Evolutionary conservation across 2,113 vertebrate species (phyloP).

Genomic region (Speoplatyrhinus poulsoni): DNA sequence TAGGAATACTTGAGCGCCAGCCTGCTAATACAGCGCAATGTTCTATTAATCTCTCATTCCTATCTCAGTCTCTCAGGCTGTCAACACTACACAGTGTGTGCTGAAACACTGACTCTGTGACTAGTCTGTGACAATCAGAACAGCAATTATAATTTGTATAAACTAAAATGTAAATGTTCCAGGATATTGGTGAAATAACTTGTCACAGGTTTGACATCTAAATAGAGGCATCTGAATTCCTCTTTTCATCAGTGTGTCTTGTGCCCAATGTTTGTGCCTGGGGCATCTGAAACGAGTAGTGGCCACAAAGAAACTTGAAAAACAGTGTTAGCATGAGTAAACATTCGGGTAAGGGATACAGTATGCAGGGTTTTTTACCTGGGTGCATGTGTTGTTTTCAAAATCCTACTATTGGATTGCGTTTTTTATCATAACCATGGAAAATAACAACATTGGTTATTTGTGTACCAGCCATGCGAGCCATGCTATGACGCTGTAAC

Average conservation of each 20-base stretch:
- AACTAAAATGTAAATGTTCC: constrained; percentile 1
- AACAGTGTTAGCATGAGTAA: constrained; percentile 29
- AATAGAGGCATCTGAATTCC: constrained; percentile 17
- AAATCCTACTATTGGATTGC: too few species aligned
- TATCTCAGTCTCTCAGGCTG: constrained; percentile 36
- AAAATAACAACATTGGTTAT: background rate
- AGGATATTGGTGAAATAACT: constrained; percentile 37
- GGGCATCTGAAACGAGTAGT: constrained; percentile 16
- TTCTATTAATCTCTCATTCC: constrained; percentile 5
- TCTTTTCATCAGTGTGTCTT: background rate
- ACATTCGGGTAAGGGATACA: background rate
- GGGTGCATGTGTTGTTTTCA: too few species aligned
- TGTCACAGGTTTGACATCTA: constrained; percentile 37
- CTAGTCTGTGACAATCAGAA: constrained; percentile 4
- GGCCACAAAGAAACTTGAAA: constrained; percentile 35
- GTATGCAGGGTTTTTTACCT: background rate
- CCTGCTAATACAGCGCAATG: constrained; percentile 22
- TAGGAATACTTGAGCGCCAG: too few species aligned
- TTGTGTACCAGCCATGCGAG: background rate
- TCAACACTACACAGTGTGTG: constrained; percentile 38
- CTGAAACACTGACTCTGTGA: constrained; percentile 13
- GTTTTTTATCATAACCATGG: background rate
- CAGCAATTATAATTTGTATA: constrained; percentile 3
- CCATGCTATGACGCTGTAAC: constrained; percentile 35
- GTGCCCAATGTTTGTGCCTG: constrained; percentile 7